A percentile compares a stretch with the other conserved stretches of the same genome.
phyloP scores from a whole-genome alignment of 2,888 invertebrate genomes.

The Drosophila glabriapex region DNA sequence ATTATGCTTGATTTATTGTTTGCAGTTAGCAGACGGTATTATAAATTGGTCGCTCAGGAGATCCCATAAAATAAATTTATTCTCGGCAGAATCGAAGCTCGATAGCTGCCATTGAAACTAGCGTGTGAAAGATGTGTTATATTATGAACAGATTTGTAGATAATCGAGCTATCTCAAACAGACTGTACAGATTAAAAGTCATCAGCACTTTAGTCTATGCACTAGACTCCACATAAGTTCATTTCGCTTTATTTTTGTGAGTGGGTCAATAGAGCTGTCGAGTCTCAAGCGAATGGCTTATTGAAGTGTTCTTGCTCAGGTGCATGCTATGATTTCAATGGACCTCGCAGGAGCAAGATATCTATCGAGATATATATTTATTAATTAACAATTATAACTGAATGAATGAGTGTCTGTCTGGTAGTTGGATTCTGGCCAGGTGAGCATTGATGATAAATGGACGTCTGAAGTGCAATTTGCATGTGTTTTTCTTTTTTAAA shows the following conservation, averaged over 20 bases:
- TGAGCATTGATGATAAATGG: conserved; percentile 67
- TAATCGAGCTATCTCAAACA: not conserved
- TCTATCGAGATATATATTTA: conserved; percentile 53
- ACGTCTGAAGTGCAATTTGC: conserved; percentile 79
- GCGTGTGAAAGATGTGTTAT: not conserved
- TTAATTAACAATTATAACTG: conserved; percentile 81
- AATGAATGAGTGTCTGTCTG: conserved; percentile 40
- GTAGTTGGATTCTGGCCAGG: not conserved
- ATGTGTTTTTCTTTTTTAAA: conserved; percentile 54
- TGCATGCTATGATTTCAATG: conserved; percentile 29
- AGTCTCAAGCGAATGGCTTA: conserved; percentile 17
- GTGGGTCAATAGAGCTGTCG: conserved; percentile 59
- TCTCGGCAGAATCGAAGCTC: not conserved
- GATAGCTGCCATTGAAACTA: not conserved
- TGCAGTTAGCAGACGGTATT: not conserved
- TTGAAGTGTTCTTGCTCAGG: conserved; percentile 12
- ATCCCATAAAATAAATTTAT: not conserved
- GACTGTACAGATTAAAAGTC: not conserved
- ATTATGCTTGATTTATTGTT: conserved; percentile 3
- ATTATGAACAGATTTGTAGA: not conserved
- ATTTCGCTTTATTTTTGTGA: conserved; percentile 21
- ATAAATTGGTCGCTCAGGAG: not conserved
- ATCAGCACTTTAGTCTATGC: conserved; percentile 23
- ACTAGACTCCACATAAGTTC: not conserved
- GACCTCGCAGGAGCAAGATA: conserved; percentile 11